Base-by-base conservation (phyloP, 2,797 vertebrate species). In the Mus spretus region DNA sequence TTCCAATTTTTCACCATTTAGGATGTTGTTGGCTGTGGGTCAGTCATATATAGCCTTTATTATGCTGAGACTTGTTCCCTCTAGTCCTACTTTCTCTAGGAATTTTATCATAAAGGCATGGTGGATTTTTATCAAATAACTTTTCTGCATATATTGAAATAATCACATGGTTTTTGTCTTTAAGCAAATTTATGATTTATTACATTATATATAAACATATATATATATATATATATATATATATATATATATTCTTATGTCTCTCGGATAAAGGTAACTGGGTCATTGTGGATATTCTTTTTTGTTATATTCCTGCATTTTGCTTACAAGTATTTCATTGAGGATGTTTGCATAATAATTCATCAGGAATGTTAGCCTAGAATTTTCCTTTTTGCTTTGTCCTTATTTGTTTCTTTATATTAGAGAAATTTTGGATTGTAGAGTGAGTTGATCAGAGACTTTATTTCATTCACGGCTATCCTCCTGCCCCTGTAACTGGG, bases 401-500 rank as follows among this genome's bases (percentile, higher is more conserved):
- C 83, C 31, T 84, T 67, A 50, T 31, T 6, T 85, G 6, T 85
- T 65, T 67, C 67, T 14, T 67, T 50, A 20, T 85, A 44, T 82
- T 40, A 59, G n/a, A 40, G 82, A 22, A 67, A 67, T 85, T 85
- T 34, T 67, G 44, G 28, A 67, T 85, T n/a, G 1, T 11, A 50
- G 61, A 65, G 40, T 11, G 11, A 85, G 61, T 70, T 53, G 34
- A 7, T 53, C 44, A 53, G 44, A 53, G 63, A 72, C 63, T 79
- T 93, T 40, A 63, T 77, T 95, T 83, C 80, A 22, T 61, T 95
- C 77, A 95, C 40, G 50, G 47, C 10, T 79, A 17, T 93, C 81
- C 26, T 26, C 34, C 22, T 34, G 78, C 19, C 90, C 40, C 17
- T 93, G 37, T 72, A 89, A 79, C 22, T 78, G 37, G 40, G 7